Evolutionary conservation across 2,888 invertebrate genomes (phyloP), one percentile per base, ranked within the genome.

Genomic region (Octodonta nipae): DNA sequence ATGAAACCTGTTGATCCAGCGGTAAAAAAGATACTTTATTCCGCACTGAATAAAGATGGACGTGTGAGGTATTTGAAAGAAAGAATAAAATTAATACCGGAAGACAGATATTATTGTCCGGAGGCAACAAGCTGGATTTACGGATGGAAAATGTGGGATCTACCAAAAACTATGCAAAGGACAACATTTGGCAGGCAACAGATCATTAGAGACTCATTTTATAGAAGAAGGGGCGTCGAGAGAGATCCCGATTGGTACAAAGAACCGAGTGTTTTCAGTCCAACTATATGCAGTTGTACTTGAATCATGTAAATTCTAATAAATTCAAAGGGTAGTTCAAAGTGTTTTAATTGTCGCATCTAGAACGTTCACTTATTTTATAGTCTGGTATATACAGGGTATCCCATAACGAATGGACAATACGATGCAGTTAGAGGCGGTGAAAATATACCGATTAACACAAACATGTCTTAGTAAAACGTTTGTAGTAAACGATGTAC

Each of bases 141-240:
- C 54, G 74, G 74, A 2, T 74, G 73, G 73, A 65, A 67, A 28
- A 70, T 71, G 60, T 66, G 63, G 53, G 62, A 68, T 38, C 38
- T 43, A 11, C 38, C 50, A 4, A 57, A 51, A 39, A 46, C 42
- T 11, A 50, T 49, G 30, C 40, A 43, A 14, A 49, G 49, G 16
- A 50, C 60, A 7, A 63, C 67, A 50, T 61, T 44, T 40, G 72
- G 71, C 2, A 64, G 69, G 35, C 61, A 64, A 44, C 63, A 65
- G 30, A 61, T 73, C 8, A 55, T 73, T 7, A 59, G 62, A 5
- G 63, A 68, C 35, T 69, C 71, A 0, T 72, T 74, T 54, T 73
- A 73, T 52, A 58, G 72, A 30, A 63, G 66, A 49, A 66, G 64
- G 43, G 70, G 71, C 37, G 55, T 70, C 6, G 66, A 58, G 3